These are phyloP conservation scores for Linyphia triangularis DNA, from an alignment of 2,888 invertebrate species.

Conservation along the genomic window DNA sequence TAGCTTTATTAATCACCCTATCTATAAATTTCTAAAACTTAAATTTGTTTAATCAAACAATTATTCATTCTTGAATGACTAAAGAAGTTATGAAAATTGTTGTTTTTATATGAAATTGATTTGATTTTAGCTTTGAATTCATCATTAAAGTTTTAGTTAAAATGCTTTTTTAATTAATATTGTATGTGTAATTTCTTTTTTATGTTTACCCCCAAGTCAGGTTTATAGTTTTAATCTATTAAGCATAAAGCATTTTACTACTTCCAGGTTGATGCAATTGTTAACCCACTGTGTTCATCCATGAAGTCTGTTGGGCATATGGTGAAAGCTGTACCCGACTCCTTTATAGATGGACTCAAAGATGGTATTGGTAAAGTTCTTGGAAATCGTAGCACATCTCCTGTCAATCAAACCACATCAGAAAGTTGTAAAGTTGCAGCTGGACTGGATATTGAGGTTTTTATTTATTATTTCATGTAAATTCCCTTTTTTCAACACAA, in stretches of 20 bases:
- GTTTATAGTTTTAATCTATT: background rate
- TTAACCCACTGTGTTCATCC: constrained; percentile 90
- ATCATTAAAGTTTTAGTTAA: background rate
- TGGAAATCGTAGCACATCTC: constrained; percentile 77
- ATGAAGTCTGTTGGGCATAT: constrained; percentile 87
- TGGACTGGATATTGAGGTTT: constrained; percentile 75
- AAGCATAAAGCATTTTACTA: no score
- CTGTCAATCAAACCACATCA: constrained; percentile 55
- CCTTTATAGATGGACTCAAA: constrained; percentile 90
- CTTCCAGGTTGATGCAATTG: constrained; percentile 82
- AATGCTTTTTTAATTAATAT: background rate
- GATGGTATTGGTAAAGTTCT: constrained; percentile 90
- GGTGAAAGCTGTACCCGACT: constrained; percentile 93
- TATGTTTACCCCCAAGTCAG: no score
- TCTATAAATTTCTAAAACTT: no score
- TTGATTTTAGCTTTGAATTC: no score
- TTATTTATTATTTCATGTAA: no score
- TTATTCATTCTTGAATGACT: no score
- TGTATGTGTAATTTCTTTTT: background rate
- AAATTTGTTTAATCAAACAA: no score
- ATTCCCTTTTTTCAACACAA: no score
- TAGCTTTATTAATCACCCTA: no score
- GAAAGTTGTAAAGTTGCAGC: constrained; percentile 75
- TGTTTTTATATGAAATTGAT: no score
- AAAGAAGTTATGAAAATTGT: no score